Percentiles rank a stretch among this genome's conserved stretches.
Evolutionary conservation across 2,113 vertebrate genomes (phyloP).

Genomic region (Gambusia affinis): DNA sequence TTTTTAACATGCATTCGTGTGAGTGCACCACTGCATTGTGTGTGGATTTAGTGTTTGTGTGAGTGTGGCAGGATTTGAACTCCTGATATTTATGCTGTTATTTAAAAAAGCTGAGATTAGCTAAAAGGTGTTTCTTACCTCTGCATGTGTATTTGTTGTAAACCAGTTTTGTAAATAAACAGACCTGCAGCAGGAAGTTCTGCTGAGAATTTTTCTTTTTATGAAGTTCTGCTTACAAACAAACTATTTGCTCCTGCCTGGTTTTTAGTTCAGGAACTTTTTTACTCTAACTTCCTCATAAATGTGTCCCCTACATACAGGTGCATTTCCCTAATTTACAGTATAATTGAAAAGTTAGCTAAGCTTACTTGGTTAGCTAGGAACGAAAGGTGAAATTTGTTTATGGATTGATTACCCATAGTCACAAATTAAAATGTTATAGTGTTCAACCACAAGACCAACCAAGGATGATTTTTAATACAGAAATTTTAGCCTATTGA

Average conservation of each 20-base stretch:
- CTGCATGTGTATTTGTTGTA: not conserved
- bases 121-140: not conserved
- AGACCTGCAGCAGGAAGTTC: not conserved
- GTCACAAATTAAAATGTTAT: too few species aligned
- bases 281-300: not conserved
- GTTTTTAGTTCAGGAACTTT: too few species aligned
- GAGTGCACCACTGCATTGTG: conserved; percentile 8
- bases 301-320: not conserved
- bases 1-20: conserved; percentile 42
- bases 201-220: not conserved
- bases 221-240: not conserved
- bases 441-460: not conserved
- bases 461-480: not conserved
- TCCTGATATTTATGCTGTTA: conserved; percentile 5
- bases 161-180: not conserved
- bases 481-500: too few species aligned
- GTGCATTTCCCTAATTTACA: not conserved
- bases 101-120: not conserved
- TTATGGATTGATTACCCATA: not conserved
- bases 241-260: not conserved
- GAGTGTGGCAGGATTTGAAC: conserved; percentile 1
- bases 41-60: conserved; percentile 15
- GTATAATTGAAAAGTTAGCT: not conserved
- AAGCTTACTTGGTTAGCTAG: not conserved
- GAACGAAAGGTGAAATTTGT: not conserved